A percentile compares a stretch with the other conserved stretches of the same genome.
Conservation (phyloP, 2,113 vertebrate genomes). For the Cinclus mexicanus region DNA sequence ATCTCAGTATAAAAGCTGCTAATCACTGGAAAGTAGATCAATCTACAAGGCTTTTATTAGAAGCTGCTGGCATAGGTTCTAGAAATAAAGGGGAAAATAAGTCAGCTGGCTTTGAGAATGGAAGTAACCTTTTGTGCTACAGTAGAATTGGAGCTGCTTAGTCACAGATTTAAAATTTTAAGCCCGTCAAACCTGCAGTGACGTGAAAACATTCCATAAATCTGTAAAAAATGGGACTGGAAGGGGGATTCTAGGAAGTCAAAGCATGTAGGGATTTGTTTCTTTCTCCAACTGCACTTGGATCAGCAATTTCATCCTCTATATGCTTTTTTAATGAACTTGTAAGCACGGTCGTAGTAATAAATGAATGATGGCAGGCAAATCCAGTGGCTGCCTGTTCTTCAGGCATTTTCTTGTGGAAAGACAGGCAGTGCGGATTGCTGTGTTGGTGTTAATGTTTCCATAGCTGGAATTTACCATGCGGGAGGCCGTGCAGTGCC, state of each 20-base stretch:
- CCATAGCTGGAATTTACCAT: conserved; percentile 91
- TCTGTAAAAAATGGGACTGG: background rate
- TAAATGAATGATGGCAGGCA: background rate
- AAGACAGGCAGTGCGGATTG: fast-evolving
- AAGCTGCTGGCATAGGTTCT: background rate
- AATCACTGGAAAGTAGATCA: background rate
- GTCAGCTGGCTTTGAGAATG: background rate
- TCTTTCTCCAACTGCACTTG: background rate
- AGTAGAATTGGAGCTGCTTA: background rate
- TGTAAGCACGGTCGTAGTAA: background rate
- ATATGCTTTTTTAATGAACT: background rate
- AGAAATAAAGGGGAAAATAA: background rate
- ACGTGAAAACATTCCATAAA: background rate
- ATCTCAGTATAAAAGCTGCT: background rate
- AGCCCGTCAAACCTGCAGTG: background rate
- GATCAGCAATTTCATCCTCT: background rate
- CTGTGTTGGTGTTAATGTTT: background rate
- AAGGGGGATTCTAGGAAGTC: background rate
- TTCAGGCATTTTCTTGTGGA: background rate
- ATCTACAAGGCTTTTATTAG: background rate
- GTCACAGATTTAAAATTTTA: background rate
- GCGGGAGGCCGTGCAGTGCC: conserved; percentile 93
- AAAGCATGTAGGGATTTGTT: background rate
- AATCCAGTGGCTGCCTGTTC: background rate
- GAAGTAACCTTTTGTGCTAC: background rate